Evolutionary conservation across 2,888 invertebrate species (phyloP), one percentile per base, ranked within the genome.

Genomic region (Anthophora plumipes): DNA sequence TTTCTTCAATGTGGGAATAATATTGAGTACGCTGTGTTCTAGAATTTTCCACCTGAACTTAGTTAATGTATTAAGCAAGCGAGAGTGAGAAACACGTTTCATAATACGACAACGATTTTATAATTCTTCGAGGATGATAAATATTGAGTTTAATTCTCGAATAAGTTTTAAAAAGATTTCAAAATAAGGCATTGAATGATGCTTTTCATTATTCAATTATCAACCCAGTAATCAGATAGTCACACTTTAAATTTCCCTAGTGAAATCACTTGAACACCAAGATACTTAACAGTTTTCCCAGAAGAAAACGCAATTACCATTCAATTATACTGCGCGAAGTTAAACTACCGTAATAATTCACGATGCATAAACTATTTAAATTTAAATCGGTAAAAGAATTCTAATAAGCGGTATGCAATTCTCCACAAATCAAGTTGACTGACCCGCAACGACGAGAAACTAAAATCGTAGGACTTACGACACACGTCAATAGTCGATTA

Each of bases 401-500:
- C 46, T 12, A 31, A 46, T n/a, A 12, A 63, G n/a, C 46, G 12
- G 31, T 2, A 3, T 8, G 14, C 37, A 39, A 50, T 22, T 39
- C 11, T 70, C 50, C 20, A 14, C 70, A 31, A 61, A 50, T 37
- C 37, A 52, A 50, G 9, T n/a, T 52, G 1, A 17, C 57, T 37
- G 37, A 59, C 12, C 12, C 11, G 31, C 12, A 20, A 31, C 12
- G 8, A 31, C 48, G 31, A 48, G 63, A 31, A 52, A 52, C 31
- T 8, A 59, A 60, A 43, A 50, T 14, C 20, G 12, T 25, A 7
- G n/a, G 70, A 14, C 61, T 71, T 71, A 52, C 63, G 70, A 31
- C 64, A 31, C 54, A 37, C 22, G 54, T 71, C 64, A 46, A 43
- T 41, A 1, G 17, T 11, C 63, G 43, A 54, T 22, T 54, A 63